Evolutionary conservation across 2,888 invertebrate genomes (phyloP), one percentile per base, ranked within the genome.

Genomic region (Caenorhabditis sp.): DNA sequence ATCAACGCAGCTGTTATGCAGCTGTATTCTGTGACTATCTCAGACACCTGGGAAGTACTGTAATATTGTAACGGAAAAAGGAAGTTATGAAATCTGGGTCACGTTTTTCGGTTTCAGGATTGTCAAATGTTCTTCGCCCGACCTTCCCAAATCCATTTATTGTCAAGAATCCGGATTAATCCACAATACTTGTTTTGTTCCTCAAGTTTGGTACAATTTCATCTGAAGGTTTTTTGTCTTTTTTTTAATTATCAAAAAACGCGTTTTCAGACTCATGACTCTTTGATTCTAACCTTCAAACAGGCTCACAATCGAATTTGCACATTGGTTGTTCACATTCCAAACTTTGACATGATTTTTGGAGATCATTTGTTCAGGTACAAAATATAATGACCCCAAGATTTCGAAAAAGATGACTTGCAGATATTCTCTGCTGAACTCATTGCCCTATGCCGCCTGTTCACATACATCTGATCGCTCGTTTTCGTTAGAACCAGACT

Each of bases 301-400:
- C 78, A 79, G 54, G 76, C 78, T 0, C 70, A 72, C 58, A 79
- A 82, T 74, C 73, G 84, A 23, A 77, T 85, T n/a, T 85, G 85
- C 65, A 73, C 79, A n/a, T 70, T 85, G 31, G 76, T 79, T 43
- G 75, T 85, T 8, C 82, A 84, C 62, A 82, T 84, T 66, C 85
- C 85, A 8, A 66, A 69, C 6, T 19, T 70, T 36, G 67, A 72
- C 26, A 79, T 81, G 66, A 68, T 81, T 0, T 79, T 81, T 62
- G 81, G 81, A 23, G 75, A 79, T 66, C 76, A 76, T 36, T 53
- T 78, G 24, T 81, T 81, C 69, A 69, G 75, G 81, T 81, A 49
- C 1, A 58, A 23, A 19, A 36, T 55, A 12, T n/a, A 26, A 12
- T 4, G 27, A 4, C 17, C 19, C 12, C n/a, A n/a, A n/a, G 19